Conservation (phyloP, 1,140 invertebrate species). For the Reticulitermes speratus region DNA sequence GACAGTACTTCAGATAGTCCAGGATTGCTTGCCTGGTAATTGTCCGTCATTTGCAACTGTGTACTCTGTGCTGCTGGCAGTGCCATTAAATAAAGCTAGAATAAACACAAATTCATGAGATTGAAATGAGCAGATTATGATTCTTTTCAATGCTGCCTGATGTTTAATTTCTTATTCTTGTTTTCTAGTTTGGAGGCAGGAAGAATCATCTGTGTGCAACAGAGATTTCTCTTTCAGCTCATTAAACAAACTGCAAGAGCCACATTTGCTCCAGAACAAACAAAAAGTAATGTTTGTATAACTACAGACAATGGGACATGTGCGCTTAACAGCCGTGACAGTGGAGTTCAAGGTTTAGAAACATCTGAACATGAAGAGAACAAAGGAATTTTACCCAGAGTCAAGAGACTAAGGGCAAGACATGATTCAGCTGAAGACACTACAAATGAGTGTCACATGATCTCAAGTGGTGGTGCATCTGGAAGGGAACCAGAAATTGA, state of each 20-base stretch:
- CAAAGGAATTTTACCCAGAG: too few relatives aligned
- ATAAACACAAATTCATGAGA: too few relatives aligned
- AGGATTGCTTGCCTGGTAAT: too few relatives aligned
- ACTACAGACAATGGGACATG: background rate
- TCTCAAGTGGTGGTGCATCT: background rate
- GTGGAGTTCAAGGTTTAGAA: background rate
- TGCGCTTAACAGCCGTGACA: background rate
- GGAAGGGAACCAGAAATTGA: background rate
- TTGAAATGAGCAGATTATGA: too few relatives aligned
- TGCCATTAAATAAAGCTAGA: too few relatives aligned
- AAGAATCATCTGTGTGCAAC: background rate
- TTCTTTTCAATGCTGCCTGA: too few relatives aligned
- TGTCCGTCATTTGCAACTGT: too few relatives aligned
- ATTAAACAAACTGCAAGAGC: background rate
- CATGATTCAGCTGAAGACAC: background rate
- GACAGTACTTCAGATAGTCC: too few relatives aligned
- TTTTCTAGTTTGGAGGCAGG: background rate
- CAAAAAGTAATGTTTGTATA: background rate
- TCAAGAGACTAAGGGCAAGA: too few relatives aligned
- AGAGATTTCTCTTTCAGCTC: background rate
- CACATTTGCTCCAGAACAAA: background rate
- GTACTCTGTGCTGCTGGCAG: too few relatives aligned
- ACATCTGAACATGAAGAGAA: background rate
- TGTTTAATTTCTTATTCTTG: background rate
- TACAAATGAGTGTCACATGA: background rate